These are phyloP conservation scores for Aulostomus chinensis DNA, from an alignment of 2,797 vertebrate genomes.

Conservation along the genomic window DNA sequence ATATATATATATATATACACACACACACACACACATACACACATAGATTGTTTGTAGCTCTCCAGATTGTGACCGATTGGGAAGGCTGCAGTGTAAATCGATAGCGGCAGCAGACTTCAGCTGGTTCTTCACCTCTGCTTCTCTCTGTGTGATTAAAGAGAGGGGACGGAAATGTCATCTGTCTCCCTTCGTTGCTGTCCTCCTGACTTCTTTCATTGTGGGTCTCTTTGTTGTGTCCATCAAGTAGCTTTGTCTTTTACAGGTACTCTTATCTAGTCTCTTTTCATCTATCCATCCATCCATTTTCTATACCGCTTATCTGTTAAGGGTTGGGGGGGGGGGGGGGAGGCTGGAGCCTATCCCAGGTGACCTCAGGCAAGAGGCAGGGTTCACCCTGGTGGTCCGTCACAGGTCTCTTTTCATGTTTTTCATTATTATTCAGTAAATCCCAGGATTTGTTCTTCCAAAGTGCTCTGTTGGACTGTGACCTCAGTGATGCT, in stretches of 20 bases:
- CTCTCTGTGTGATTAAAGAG: constrained; percentile 38
- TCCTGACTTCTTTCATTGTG: neutral
- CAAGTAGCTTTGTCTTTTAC: neutral
- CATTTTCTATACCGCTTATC: too few relatives aligned
- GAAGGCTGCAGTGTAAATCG: constrained; percentile 56
- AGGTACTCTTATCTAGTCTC: too few relatives aligned
- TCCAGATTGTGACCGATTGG: constrained; percentile 56
- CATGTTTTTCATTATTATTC: too few relatives aligned
- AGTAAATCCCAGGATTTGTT: too few relatives aligned
- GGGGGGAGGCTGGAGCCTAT: too few relatives aligned
- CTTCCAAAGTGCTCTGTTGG: neutral
- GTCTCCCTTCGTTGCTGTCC: constrained; percentile 15
- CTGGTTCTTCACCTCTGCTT: constrained; percentile 32
- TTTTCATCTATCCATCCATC: too few relatives aligned
- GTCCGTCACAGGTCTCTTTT: too few relatives aligned
- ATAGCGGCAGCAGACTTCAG: constrained; percentile 34
- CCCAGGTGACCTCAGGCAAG: too few relatives aligned
- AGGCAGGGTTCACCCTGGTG: too few relatives aligned
- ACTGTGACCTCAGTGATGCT: too few relatives aligned
- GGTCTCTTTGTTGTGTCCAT: constrained; percentile 1
- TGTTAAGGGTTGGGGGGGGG: too few relatives aligned
- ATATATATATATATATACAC: constrained; percentile 18
- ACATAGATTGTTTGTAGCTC: constrained; percentile 44
- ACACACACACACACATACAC: constrained; percentile 5
- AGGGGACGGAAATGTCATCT: constrained; percentile 6